Conservation (phyloP, 2,797 vertebrate species). For the Scyliorhinus canicula region DNA sequence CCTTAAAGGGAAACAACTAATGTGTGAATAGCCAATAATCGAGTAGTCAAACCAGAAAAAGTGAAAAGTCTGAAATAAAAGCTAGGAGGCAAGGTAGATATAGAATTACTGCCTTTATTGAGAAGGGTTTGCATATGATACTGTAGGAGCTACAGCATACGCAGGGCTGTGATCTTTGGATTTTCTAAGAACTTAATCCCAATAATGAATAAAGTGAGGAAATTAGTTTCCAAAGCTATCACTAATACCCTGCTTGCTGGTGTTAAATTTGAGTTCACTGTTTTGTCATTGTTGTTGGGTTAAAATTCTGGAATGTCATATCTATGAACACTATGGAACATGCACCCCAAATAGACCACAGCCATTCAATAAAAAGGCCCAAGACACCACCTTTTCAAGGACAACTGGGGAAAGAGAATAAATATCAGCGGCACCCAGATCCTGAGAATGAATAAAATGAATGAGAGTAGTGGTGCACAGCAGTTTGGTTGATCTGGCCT, state of each 20-base stretch:
- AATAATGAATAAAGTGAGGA: not conserved
- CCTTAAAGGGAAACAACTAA: not conserved
- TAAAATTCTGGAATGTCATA: no score
- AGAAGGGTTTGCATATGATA: not conserved
- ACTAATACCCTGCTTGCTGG: not conserved
- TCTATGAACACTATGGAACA: no score
- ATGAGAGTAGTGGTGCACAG: not conserved
- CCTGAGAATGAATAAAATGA: not conserved
- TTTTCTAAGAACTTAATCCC: not conserved
- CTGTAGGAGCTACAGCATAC: not conserved
- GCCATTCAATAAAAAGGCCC: no score
- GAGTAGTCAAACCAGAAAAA: not conserved
- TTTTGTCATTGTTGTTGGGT: no score
- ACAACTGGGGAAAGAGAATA: not conserved
- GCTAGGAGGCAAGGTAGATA: not conserved
- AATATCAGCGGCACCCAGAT: not conserved
- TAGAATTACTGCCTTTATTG: not conserved
- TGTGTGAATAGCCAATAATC: not conserved
- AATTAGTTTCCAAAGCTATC: not conserved
- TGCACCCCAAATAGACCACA: no score
- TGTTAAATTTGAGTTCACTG: not conserved
- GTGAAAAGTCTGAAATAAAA: not conserved
- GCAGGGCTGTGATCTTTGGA: not conserved
- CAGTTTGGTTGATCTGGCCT: not conserved
- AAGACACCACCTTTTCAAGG: no score